Conservation (phyloP, 1,140 invertebrate genomes). For the Bacillus rossius region DNA sequence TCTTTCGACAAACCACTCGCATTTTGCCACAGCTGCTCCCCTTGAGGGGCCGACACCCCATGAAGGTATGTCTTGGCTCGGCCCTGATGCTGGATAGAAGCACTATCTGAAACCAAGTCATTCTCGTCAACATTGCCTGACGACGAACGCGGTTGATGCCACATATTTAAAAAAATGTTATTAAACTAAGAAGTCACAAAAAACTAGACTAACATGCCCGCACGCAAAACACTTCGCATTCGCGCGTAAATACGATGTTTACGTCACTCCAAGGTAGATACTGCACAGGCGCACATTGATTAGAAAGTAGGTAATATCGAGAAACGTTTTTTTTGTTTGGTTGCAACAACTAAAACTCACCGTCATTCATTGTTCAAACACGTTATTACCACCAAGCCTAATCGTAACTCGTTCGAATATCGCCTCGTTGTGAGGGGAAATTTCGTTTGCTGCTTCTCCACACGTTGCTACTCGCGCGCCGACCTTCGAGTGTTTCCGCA, state of each 20-base stretch:
- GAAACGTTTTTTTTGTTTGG: not conserved
- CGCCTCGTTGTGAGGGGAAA: not conserved
- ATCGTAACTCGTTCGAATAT: not conserved
- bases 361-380: not conserved
- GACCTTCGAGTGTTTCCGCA: slow-evolving; percentile 3
- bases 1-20: slow-evolving; percentile 11
- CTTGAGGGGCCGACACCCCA: slow-evolving; percentile 12
- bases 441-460: not conserved
- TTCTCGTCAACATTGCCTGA: slow-evolving; percentile 17
- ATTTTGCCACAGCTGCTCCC: slow-evolving; percentile 8
- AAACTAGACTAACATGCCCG: not conserved
- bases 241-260: not conserved
- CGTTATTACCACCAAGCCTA: not conserved
- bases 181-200: not conserved
- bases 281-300: not conserved
- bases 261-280: not conserved
- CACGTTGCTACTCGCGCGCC: not conserved
- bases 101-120: slow-evolving; percentile 23
- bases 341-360: not conserved
- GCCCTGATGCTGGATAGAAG: slow-evolving; percentile 11
- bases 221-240: not conserved
- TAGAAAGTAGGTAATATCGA: not conserved
- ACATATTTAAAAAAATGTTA: slow-evolving; percentile 18
- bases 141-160: slow-evolving; percentile 17
- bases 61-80: slow-evolving; percentile 4